Conservation (phyloP, 2,888 invertebrate species). For the Phalera bucephala region DNA sequence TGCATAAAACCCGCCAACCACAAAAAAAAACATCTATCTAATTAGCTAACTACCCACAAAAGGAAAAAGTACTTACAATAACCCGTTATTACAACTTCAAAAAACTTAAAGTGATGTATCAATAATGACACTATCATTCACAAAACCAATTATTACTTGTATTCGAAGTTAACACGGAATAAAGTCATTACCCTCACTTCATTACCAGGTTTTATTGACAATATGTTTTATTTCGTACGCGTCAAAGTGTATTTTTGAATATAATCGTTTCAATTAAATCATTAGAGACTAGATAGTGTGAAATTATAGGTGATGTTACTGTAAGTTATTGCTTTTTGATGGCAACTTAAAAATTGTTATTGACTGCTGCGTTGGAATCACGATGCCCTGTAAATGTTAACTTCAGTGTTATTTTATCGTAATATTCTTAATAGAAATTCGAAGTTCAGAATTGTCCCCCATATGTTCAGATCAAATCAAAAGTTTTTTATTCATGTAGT, state of each 20-base stretch:
- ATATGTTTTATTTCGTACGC: accelerated
- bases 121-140: constrained; percentile 1
- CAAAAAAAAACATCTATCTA: too few relatives aligned
- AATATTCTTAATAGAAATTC: too few relatives aligned
- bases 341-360: constrained; percentile 47
- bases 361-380: too few relatives aligned
- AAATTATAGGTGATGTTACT: constrained; percentile 37
- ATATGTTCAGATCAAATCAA: too few relatives aligned
- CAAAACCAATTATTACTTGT: constrained; percentile 10
- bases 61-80: neutral
- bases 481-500: too few relatives aligned
- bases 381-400: too few relatives aligned
- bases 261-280: constrained; percentile 4
- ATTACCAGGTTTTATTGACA: neutral
- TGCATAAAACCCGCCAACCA: too few relatives aligned
- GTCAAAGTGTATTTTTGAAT: constrained; percentile 7
- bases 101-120: constrained; percentile 1
- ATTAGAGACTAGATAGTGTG: constrained; percentile 12
- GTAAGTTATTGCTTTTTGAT: constrained; percentile 28
- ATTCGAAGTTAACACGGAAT: constrained; percentile 44
- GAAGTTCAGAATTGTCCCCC: too few relatives aligned
- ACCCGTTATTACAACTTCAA: neutral
- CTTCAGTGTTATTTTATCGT: too few relatives aligned
- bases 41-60: too few relatives aligned
- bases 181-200: constrained; percentile 42